Evolutionary conservation across 1,140 invertebrate species (phyloP), one percentile per base, ranked within the genome.

Genomic region (Lasioglossum baleicum): DNA sequence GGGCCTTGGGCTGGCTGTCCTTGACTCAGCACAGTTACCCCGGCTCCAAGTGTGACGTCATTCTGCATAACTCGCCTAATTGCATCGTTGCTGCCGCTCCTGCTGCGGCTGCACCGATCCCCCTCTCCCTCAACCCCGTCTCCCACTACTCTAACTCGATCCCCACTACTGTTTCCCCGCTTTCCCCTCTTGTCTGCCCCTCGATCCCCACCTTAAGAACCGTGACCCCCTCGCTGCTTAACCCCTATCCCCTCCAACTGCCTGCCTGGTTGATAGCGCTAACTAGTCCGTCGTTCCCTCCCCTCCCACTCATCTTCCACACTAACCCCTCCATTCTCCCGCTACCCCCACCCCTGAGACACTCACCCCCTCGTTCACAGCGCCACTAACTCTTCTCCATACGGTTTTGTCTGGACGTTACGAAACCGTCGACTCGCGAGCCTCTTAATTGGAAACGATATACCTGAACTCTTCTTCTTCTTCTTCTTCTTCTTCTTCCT

Each of bases 1-100:
- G 92, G 89, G 89, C 92, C 91, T 93, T 92, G 92, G 90, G 72
- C 87, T 88, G 85, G 80, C 88, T 93, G 92, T 92, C 92, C 92
- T 93, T 93, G 92, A 93, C 92, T 92, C 91, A 91, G 92, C 92
- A 92, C 92, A 92, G 92, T 92, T 93, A 93, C 92, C 92, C 92
- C 92, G 89, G 90, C 86, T 87, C 86, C 66, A 87, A 87, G 90
- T 92, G 90, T 93, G 92, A 93, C 92, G 92, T 93, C 92, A 93
- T 87, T 92, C 91, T 90, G 91, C 92, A 93, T 93, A 93, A 93
- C 92, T 93, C 91, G 90, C 90, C 92, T 93, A 93, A 93, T 93
- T 93, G 92, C 92, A 92, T 92, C 90, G 91, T 90, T 85, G 86
- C 81, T 87, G 87, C 81, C 51, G 82, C 65, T 71, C 86, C 65